A percentile compares a stretch with the other conserved stretches of the same genome.
Evolutionary conservation across 2,797 vertebrate genomes (phyloP).

Genomic region (Onychomys torridus): DNA sequence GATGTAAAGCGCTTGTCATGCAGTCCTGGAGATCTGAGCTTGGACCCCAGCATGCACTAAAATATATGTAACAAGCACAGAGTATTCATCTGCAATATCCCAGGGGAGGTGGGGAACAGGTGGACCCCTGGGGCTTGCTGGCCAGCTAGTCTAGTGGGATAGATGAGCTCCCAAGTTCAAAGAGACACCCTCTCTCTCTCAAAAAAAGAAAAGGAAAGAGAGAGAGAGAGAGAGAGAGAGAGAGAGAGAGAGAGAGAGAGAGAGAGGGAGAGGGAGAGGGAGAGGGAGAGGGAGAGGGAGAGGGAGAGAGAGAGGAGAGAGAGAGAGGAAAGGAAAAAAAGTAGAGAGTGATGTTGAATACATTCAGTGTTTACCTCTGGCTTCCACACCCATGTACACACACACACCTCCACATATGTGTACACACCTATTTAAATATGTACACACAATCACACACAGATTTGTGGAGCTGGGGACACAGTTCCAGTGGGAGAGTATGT

Average conservation of each 20-base stretch:
- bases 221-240: background rate
- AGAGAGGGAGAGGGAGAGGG: accelerated
- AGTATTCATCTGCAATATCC: no score
- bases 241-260: accelerated
- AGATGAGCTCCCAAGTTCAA: background rate
- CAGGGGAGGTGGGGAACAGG: background rate
- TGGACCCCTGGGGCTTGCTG: background rate
- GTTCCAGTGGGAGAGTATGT: background rate
- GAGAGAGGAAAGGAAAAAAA: no score
- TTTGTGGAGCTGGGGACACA: background rate
- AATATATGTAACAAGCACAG: background rate
- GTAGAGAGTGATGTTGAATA: background rate
- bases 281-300: accelerated
- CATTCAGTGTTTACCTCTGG: background rate
- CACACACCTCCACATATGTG: background rate
- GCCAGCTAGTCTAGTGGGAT: background rate
- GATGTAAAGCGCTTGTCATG: background rate
- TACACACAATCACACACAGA: background rate
- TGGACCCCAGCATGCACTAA: background rate
- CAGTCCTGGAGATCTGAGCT: background rate
- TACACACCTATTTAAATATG: background rate
- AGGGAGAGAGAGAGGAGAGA: accelerated
- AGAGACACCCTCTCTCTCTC: background rate
- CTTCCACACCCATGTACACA: no score
- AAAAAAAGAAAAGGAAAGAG: background rate